Evolutionary conservation across 2,888 invertebrate genomes (phyloP).

Genomic region (Glyphotaelius pellucidus): DNA sequence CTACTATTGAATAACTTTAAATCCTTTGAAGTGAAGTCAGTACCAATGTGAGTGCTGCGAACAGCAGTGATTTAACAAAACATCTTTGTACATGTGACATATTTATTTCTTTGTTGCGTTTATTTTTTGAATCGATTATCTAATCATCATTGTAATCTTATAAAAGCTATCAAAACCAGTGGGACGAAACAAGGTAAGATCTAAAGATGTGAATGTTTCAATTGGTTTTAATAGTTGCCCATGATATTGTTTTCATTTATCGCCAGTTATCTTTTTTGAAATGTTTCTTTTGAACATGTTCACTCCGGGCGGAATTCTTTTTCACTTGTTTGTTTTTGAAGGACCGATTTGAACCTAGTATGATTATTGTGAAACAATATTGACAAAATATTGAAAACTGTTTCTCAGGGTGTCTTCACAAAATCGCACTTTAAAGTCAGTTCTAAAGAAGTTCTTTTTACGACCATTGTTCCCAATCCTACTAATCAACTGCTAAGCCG

Average conservation of each 20-base stretch:
- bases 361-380: not conserved
- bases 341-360: not conserved
- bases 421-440: not conserved
- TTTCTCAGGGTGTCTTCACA: not conserved
- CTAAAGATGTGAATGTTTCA: conserved; percentile 62
- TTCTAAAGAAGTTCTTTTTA: not conserved
- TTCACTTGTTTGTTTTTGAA: conserved; percentile 18
- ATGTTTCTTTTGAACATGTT: not conserved
- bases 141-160: conserved; percentile 64
- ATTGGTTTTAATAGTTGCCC: conserved; percentile 21
- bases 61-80: conserved; percentile 56
- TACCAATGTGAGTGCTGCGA: not conserved
- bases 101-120: conserved; percentile 61
- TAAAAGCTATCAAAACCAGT: conserved; percentile 65
- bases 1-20: not conserved
- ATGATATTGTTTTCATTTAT: conserved; percentile 3
- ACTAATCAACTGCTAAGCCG: too few species aligned
- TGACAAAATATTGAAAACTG: not conserved
- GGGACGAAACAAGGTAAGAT: conserved; percentile 65
- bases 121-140: conserved; percentile 56
- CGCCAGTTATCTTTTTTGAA: not conserved
- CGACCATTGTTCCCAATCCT: too few species aligned
- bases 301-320: not conserved
- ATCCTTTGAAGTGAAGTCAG: not conserved
- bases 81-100: conserved; percentile 57